Conservation (phyloP, 2,797 vertebrate genomes). For the Prionace glauca region DNA sequence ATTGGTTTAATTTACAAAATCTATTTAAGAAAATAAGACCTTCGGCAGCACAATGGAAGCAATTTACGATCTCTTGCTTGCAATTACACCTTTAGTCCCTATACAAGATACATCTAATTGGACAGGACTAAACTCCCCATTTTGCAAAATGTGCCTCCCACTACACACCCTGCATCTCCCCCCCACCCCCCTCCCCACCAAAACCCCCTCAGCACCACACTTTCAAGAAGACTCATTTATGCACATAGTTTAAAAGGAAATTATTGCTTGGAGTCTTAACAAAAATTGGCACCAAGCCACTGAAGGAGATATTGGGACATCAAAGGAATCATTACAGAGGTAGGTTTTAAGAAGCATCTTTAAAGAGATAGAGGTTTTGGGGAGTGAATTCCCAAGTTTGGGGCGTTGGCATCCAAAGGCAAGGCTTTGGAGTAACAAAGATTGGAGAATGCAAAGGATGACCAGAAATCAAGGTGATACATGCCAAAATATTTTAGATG, state of each 20-base stretch:
- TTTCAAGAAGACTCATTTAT: not conserved
- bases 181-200: not conserved
- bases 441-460: not conserved
- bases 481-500: not conserved
- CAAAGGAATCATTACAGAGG: not conserved
- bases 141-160: not conserved
- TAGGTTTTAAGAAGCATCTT: not conserved
- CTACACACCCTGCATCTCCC: too few species aligned
- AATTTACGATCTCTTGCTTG: conserved; percentile 24
- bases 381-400: not conserved
- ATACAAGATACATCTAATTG: not conserved
- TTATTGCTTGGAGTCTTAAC: not conserved
- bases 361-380: not conserved
- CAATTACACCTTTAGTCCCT: conserved; percentile 17
- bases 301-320: too few species aligned
- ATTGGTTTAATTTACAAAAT: not conserved
- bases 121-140: too few species aligned
- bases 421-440: not conserved
- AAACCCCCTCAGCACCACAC: too few species aligned
- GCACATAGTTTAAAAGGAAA: not conserved
- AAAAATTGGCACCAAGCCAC: not conserved
- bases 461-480: not conserved
- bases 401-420: not conserved
- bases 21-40: conserved; percentile 27
- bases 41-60: not conserved